Base-by-base conservation (phyloP, 1,140 invertebrate genomes). In the Sitobion miscanthi region DNA sequence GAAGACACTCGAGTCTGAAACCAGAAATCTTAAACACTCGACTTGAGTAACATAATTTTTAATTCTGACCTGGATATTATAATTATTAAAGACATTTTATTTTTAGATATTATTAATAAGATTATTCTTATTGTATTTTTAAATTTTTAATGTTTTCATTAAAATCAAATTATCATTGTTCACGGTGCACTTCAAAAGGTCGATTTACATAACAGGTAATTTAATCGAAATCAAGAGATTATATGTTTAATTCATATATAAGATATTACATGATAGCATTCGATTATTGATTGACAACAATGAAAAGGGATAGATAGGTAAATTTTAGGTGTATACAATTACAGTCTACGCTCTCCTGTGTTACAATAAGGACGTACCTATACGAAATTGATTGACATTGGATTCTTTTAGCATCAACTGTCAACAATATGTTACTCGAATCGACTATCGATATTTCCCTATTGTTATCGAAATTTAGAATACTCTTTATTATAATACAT, bases 171-270 rank as follows among this genome's bases (percentile, higher is more conserved):
- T 49, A 17, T 52, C 21, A 35, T 35, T 14, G 30, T 49, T 5
- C 11, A 25, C 5, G 6, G 14, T 6, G 25, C n/a, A 77, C 9
- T 87, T 87, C 17, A 30, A n/a, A n/a, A n/a, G 4, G 85, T 47
- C 20, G 14, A 87, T 87, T 87, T 87, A 20, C 45, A 87, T n/a
- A 49, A 87, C 35, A n/a, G 4, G n/a, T 87, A 87, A 87, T 87
- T 87, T 35, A 87, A 87, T 87, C 14, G 4, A 87, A 49, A 86
- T 87, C n/a, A 30, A 49, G 23, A 30, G 30, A 21, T 87, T 87
- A 35, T 30, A 21, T 52, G n/a, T 52, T 21, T 35, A 88, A 88
- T 88, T 88, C 7, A 88, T 87, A n/a, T 20, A 83, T 83, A 47
- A 62, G 0, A 42, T 42, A 42, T 42, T 86, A 86, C 11, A 86